These are phyloP conservation scores for Chionis minor DNA, from an alignment of 2,113 vertebrate species.

Conservation along the genomic window DNA sequence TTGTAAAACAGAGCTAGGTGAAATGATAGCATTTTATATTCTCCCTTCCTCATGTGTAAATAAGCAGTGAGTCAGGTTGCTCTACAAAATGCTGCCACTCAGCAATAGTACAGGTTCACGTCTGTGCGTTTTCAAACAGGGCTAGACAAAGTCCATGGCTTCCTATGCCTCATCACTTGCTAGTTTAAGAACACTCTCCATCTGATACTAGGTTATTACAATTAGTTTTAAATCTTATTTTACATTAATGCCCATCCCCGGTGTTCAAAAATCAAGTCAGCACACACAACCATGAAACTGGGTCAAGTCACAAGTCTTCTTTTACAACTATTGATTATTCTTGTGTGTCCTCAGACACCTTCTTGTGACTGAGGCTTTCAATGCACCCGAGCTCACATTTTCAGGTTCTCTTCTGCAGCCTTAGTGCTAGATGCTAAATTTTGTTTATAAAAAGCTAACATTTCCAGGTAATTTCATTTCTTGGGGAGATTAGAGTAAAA, in stretches of 20 bases:
- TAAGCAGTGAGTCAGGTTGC: neutral
- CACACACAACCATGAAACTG: neutral
- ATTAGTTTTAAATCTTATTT: neutral
- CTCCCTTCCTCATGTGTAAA: neutral
- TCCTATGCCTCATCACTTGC: neutral
- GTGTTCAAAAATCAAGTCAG: neutral
- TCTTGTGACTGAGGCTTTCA: neutral
- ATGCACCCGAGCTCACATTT: neutral
- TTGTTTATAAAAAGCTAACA: neutral
- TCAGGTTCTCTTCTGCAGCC: neutral
- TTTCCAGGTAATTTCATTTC: neutral
- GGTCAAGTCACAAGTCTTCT: neutral
- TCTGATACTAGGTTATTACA: neutral
- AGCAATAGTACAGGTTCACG: neutral
- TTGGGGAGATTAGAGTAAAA: neutral
- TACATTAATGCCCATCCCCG: neutral
- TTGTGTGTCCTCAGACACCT: neutral
- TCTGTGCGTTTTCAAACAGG: neutral
- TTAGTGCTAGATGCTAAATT: neutral
- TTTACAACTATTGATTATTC: neutral
- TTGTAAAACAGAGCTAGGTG: neutral
- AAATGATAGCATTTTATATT: neutral
- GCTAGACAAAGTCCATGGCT: neutral
- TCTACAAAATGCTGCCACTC: neutral
- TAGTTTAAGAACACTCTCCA: neutral